Evolutionary conservation across 1,140 invertebrate species (phyloP).

Genomic region (Lepidostoma basale): DNA sequence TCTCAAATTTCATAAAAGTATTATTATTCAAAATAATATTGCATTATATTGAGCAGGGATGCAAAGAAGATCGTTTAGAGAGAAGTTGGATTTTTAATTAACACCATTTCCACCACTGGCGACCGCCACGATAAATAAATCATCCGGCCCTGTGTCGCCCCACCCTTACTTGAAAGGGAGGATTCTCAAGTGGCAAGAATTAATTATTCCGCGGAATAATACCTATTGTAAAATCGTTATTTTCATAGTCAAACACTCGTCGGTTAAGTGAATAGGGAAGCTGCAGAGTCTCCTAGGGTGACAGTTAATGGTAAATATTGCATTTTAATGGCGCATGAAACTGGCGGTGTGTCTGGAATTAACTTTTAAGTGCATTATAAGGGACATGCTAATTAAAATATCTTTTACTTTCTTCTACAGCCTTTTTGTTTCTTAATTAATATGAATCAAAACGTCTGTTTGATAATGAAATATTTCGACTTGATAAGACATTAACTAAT

Average conservation of each 20-base stretch:
- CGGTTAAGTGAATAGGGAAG: background rate
- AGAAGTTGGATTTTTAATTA: background rate
- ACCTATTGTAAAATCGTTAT: conserved; percentile 32
- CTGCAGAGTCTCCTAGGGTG: background rate
- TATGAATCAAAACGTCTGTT: no score
- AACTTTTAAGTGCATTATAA: no score
- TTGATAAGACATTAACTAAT: no score
- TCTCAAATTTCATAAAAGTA: background rate
- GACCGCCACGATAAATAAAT: background rate
- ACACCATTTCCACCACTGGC: background rate
- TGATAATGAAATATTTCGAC: no score
- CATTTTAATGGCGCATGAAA: background rate
- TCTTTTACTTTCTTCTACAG: no score
- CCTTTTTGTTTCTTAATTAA: no score
- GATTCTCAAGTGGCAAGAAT: conserved; percentile 40
- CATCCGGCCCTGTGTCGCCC: background rate
- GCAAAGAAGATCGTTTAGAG: background rate
- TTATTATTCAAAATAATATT: background rate
- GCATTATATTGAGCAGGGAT: background rate
- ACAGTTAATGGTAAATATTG: background rate
- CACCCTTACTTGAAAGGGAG: background rate
- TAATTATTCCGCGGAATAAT: conserved; percentile 38
- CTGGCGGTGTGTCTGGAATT: no score
- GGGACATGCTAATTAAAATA: no score
- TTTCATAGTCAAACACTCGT: conserved; percentile 31